Percentiles rank a stretch among this genome's conserved stretches.
These are phyloP conservation scores for Erebia palarica DNA, from an alignment of 2,888 invertebrate genomes.

Conservation along the genomic window DNA sequence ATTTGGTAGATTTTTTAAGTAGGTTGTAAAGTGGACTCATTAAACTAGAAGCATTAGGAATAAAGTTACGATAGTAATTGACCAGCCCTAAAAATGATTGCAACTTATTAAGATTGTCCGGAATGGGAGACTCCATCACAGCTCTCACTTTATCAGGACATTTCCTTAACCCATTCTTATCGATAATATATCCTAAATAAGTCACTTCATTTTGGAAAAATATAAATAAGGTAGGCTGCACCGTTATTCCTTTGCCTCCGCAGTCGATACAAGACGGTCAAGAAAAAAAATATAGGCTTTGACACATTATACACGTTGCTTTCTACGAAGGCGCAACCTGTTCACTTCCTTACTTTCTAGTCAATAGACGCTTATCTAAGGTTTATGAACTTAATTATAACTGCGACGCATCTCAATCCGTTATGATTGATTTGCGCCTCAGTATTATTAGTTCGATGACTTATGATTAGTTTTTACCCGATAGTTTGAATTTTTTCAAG, in stretches of 20 bases:
- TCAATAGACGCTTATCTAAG: slow-evolving; percentile 41
- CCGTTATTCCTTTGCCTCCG: slow-evolving; percentile 25
- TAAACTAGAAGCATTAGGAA: too few species aligned
- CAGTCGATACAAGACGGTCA: not conserved
- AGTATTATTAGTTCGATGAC: slow-evolving; percentile 15
- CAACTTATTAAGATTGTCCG: too few species aligned
- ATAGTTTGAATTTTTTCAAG: too few species aligned
- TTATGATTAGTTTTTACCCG: not conserved
- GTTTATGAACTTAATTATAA: slow-evolving; percentile 42
- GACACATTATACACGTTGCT: slow-evolving; percentile 35
- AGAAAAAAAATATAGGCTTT: slow-evolving; percentile 37
- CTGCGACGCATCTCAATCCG: slow-evolving; percentile 33
- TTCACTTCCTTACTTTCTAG: slow-evolving; percentile 36
- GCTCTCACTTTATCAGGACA: too few species aligned
- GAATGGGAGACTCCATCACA: too few species aligned
- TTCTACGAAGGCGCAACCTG: slow-evolving; percentile 35
- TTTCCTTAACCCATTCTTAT: too few species aligned
- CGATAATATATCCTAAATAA: too few species aligned
- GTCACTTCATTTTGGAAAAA: too few species aligned
- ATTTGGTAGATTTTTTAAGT: too few species aligned
- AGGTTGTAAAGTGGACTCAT: too few species aligned
- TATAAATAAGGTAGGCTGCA: slow-evolving; percentile 11
- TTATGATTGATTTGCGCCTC: slow-evolving; percentile 33
- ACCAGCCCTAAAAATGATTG: too few species aligned
- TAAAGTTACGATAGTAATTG: too few species aligned